Conservation (phyloP, 1,140 invertebrate species). For the Drosophila tsacasi region DNA sequence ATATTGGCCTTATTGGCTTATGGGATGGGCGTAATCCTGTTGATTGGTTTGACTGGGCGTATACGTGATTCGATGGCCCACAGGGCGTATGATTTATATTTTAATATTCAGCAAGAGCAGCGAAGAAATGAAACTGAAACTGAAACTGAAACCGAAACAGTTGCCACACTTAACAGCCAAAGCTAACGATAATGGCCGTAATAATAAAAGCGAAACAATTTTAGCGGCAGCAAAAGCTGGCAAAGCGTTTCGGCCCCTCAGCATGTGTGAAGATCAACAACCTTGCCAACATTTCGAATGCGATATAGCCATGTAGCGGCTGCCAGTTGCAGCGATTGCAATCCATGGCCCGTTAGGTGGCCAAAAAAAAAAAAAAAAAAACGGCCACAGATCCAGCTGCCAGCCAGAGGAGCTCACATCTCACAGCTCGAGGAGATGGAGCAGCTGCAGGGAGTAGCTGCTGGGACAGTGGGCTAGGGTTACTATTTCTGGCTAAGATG, state of each 20-base stretch:
- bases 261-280: slow-evolving; percentile 78
- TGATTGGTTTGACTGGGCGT: slow-evolving; percentile 30
- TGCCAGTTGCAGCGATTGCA: slow-evolving; percentile 22
- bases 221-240: slow-evolving; percentile 33
- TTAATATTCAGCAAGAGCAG: slow-evolving; percentile 49
- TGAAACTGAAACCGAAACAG: slow-evolving; percentile 36
- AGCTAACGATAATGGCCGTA: slow-evolving; percentile 44
- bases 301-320: slow-evolving; percentile 27
- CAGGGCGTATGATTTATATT: slow-evolving; percentile 53
- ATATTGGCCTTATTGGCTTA: not conserved
- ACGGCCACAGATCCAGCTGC: slow-evolving; percentile 21
- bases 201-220: slow-evolving; percentile 47
- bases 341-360: slow-evolving; percentile 64
- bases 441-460: not conserved
- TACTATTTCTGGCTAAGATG: not conserved
- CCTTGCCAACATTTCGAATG: slow-evolving; percentile 65
- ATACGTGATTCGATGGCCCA: slow-evolving; percentile 27
- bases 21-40: slow-evolving; percentile 8
- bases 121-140: slow-evolving; percentile 13
- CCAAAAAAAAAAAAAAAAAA: slow-evolving; percentile 33
- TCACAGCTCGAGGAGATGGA: slow-evolving; percentile 2
- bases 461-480: not conserved
- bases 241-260: slow-evolving; percentile 42
- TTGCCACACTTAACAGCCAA: slow-evolving; percentile 63
- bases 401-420: slow-evolving; percentile 1